Base-by-base conservation (phyloP, 1,140 invertebrate genomes). In the Hermatobates lingyangjiaoensis region DNA sequence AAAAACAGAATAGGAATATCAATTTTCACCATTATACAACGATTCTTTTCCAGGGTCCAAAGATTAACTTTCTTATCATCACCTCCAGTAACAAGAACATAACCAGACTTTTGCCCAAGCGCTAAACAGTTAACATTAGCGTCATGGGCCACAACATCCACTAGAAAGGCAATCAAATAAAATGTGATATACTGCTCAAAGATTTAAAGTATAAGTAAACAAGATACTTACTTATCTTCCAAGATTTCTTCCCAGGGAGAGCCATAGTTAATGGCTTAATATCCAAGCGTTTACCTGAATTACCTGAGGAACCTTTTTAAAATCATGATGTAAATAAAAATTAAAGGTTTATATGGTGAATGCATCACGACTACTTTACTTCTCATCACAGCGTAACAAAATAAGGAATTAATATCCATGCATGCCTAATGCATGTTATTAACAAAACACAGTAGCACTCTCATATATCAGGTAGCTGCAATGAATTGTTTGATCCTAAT, bases 61-160 rank as follows among this genome's bases (percentile, higher is more conserved):
- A 97, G 66, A 64, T 98, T 98, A 42, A 97, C 91, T 71, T 94
- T 95, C 66, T 90, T 88, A 69, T 97, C 94, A 66, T 93, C 89
- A 56, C 93, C 92, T 46, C 92, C 93, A 57, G 92, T 96, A 44
- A 90, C 93, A 64, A 97, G 75, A 45, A 97, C 91, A 58, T 85
- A 70, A 28, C 86, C 87, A 24, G 87, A 91, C 66, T 91, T 93
- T 61, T 83, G 81, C 42, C 91, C 90, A 65, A 95, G 72, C 23
- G 87, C 82, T 57, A 93, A 67, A 62, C 89, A 92, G 61, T 87
- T 92, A 54, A 94, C 87, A 68, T 86, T 87, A 52, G 82, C 77
- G 54, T 77, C 75, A 70, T 94, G 90, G 44, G 88, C 90, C 50
- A 78, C 73, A 69, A 93, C 90, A 63, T 93, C 87, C 71, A 91